A percentile compares a stretch with the other conserved stretches of the same genome.
These are phyloP conservation scores for Isurus oxyrinchus DNA, from an alignment of 2,113 vertebrate genomes.

Conservation along the genomic window DNA sequence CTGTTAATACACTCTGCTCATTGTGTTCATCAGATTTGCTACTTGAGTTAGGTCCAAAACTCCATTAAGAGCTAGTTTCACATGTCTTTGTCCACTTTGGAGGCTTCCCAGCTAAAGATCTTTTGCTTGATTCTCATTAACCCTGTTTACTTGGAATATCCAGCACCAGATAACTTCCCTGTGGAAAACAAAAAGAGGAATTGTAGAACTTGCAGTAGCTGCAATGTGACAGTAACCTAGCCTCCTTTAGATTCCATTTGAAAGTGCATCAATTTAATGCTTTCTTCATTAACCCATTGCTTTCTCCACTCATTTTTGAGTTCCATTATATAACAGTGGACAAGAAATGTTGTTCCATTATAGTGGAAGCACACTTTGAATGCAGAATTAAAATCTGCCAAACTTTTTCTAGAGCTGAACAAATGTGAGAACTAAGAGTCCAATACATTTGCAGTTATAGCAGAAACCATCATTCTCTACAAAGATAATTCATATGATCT, in stretches of 20 bases:
- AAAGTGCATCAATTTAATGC: neutral
- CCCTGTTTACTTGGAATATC: neutral
- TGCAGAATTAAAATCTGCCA: neutral
- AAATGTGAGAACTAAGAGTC: neutral
- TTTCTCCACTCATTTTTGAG: neutral
- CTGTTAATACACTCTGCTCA: neutral
- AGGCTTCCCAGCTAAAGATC: conserved; percentile 26
- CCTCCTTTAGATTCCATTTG: neutral
- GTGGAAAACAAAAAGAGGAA: neutral
- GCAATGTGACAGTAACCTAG: neutral
- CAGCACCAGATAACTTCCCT: neutral
- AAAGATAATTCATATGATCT: neutral
- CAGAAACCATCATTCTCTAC: neutral
- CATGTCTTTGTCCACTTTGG: neutral
- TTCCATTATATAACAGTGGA: neutral
- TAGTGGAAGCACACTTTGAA: neutral
- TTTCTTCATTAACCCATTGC: neutral
- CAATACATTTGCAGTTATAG: neutral
- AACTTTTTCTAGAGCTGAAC: neutral
- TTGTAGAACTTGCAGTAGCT: neutral
- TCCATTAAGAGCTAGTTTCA: conserved; percentile 19
- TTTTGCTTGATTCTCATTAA: conserved; percentile 12
- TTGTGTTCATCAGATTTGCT: neutral
- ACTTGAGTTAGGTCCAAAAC: neutral
- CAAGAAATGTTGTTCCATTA: neutral